Base-by-base conservation (phyloP, 2,113 vertebrate species). In the Xiphorhynchus elegans region DNA sequence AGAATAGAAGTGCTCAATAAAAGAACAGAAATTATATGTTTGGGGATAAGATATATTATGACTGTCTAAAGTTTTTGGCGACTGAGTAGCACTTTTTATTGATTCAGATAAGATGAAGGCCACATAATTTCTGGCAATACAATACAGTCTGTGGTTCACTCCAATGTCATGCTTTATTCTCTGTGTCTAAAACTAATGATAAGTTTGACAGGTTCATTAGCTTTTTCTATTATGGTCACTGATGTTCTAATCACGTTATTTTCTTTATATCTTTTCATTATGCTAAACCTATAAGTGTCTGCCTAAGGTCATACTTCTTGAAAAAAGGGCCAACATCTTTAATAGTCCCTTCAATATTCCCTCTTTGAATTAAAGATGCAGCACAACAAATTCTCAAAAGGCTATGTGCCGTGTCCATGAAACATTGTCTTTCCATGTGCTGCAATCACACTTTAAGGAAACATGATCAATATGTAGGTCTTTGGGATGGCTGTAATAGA, bases 171-270 rank as follows among this genome's bases (percentile, higher is more conserved):
- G 59, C 66, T 95, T 90, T 91, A 95, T 87, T 83, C 80, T 78
- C 73, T 89, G 89, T 90, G 59, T 79, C 53, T 91, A 73, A 84
- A 70, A 66, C 31, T 75, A 85, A 80, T 83, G 60, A 55, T 93
- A 92, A 93, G 25, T 96, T 94, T 69, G 76, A 84, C 47, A 89
- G 91, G 87, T 90, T 95, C 84, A 90, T 94, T 90, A 85, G 73
- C 7, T 89, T 95, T 94, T 84, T 70, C 82, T 87, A 28, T 95
- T 92, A 91, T 90, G 49, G 46, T 46, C 80, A 66, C 49, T 47
- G 73, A 46, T 78, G 19, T 89, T 84, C 86, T 60, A 70, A 88
- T 76, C 68, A 39, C 64, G 56, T 46, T 53, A 6, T 87, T 93
- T 94, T 90, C 44, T 74, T 89, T 96, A 66, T 84, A 86, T 47